Evolutionary conservation across 1,140 invertebrate genomes (phyloP), one percentile per base, ranked within the genome.

Genomic region (Apis florea): DNA sequence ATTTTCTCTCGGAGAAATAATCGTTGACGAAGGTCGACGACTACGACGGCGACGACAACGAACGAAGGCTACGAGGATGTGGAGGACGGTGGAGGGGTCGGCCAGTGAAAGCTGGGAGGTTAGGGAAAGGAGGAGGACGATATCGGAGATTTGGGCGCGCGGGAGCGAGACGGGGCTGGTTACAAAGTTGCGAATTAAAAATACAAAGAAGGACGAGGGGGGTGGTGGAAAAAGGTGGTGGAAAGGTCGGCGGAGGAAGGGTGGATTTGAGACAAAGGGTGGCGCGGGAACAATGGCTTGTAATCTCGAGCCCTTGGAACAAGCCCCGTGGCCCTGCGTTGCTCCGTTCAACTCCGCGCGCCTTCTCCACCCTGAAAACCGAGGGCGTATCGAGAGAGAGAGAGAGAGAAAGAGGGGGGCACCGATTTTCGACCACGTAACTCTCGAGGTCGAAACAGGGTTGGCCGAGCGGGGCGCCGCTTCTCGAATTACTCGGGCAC

Each of bases 281-380:
- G 88, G 90, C 83, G 81, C 75, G 83, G 85, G 90, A 93, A 93
- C 93, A 93, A 93, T 93, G 88, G 91, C 89, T 92, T 92, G 92
- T 93, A 93, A 93, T 93, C 93, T 93, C 91, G 87, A 91, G 89
- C 90, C 92, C 92, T 93, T 91, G 88, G 90, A 92, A 90, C 91
- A 90, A 89, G 31, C 31, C 31, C 87, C 89, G 85, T 89, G 89
- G 13, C 87, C 86, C 88, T 83, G 77, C 83, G 83, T 85, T 90
- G 83, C 83, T 87, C 82, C 70, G 87, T 86, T 85, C 80, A 68
- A 77, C 75, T 83, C 70, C 61, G 59, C 51, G 61, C 85, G 80
- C 71, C 84, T 83, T 87, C 88, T 86, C 75, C n/a, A 12, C 76
- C 79, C 84, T 85, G 61, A 83, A 58, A 40, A 69, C 56, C 63